Evolutionary conservation across 2,888 invertebrate genomes (phyloP), one percentile per base, ranked within the genome.

Genomic region (Loripinus fragilis): DNA sequence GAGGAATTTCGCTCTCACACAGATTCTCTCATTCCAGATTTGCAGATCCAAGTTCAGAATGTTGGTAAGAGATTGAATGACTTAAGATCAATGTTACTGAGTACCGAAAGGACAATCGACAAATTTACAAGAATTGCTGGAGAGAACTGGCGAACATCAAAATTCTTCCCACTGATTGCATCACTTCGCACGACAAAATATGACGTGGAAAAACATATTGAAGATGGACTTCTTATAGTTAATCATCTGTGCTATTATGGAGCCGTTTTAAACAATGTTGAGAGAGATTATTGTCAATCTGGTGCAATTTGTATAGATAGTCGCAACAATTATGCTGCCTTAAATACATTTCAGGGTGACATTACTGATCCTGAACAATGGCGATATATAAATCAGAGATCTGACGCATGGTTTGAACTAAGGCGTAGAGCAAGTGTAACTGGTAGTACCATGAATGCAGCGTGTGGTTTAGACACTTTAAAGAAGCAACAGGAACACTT

Each of bases 401-500:
- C 50, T 30, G 50, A 45, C 33, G 20, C 25, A 50, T 69, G 69
- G 69, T 69, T 69, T 50, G 50, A 25, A 3, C 17, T 50, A 20
- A 48, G 69, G 12, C 2, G 25, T 23, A 50, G n/a, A n/a, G 28
- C 50, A 30, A n/a, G 2, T 28, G 50, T 69, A 28, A 69, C 69
- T 33, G 69, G 69, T 50, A 69, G 69, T 50, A 69, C 50, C 2
- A 30, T 69, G 48, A 23, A 69, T 33, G 50, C 28, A 20, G 69
- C 69, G 15, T 17, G 17, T 50, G 69, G 69, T 50, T 50, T 48
- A 20, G 69, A 69, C 33, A 50, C 50, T 3, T 30, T 69, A 48
- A 69, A 69, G 50, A 28, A 48, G 17, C 69, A 69, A 50, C 28
- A 69, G 10, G 69, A 25, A 30, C 69, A 69, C 35, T 69, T 30